A percentile compares a stretch with the other conserved stretches of the same genome.
phyloP scores from a whole-genome alignment of 2,797 vertebrate species.

The Cetoscarus ocellatus region DNA sequence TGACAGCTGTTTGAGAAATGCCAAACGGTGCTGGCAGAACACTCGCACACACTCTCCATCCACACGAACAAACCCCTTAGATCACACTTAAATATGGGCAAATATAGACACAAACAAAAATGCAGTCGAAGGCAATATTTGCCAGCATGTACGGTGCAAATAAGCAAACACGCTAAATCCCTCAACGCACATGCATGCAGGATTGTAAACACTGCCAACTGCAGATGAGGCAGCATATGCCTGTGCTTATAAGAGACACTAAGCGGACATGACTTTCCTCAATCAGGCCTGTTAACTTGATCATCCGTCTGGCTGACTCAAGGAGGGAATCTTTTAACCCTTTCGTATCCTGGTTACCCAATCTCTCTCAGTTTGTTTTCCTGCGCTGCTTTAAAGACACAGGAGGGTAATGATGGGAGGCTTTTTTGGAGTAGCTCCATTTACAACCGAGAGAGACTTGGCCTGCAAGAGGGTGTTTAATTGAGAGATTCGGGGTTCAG shows the following conservation, averaged over 20 bases:
- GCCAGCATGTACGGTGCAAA: slow-evolving; percentile 10
- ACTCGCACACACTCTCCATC: slow-evolving; percentile 13
- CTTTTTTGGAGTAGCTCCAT: slow-evolving; percentile 37
- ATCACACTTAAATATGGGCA: slow-evolving; percentile 15
- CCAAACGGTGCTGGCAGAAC: slow-evolving; percentile 58
- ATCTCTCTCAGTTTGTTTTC: slow-evolving; percentile 14
- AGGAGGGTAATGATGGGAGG: slow-evolving; percentile 2
- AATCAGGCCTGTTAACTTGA: slow-evolving; percentile 60
- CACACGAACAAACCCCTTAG: background rate
- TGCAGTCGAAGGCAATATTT: slow-evolving; percentile 16
- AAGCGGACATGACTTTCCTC: slow-evolving; percentile 63
- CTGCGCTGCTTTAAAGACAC: background rate
- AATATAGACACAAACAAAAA: background rate
- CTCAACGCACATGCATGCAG: slow-evolving; percentile 3
- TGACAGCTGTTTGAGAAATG: slow-evolving; percentile 72
- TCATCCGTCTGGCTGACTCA: slow-evolving; percentile 59
- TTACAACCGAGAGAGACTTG: slow-evolving; percentile 34
- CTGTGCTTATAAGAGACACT: slow-evolving; percentile 54
- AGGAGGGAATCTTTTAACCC: slow-evolving; percentile 46
- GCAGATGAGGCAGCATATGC: slow-evolving; percentile 57
- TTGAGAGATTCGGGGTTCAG: slow-evolving; percentile 53
- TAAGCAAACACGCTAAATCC: slow-evolving; percentile 18
- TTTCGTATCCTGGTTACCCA: slow-evolving; percentile 20
- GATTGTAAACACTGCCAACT: slow-evolving; percentile 26
- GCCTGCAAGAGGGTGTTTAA: slow-evolving; percentile 29